A percentile compares a stretch with the other conserved stretches of the same genome.
These are phyloP conservation scores for Heteromyza rotundicornis DNA, from an alignment of 2,888 invertebrate species.

Conservation along the genomic window DNA sequence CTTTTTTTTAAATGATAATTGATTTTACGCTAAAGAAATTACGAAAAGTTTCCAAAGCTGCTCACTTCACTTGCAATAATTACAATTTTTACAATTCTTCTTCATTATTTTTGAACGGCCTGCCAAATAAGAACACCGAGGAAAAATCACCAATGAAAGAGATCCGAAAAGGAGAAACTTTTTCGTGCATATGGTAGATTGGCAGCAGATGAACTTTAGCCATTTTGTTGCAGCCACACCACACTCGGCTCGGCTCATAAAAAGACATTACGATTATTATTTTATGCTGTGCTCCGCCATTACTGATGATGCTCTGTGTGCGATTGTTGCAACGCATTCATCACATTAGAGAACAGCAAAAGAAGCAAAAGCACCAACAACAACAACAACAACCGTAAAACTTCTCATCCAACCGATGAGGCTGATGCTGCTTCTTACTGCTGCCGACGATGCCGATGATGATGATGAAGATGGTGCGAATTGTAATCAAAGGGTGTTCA, in stretches of 20 bases:
- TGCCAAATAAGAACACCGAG: too few species aligned
- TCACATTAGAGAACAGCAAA: background rate
- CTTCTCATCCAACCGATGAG: background rate
- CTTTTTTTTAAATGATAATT: too few species aligned
- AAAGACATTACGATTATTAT: background rate
- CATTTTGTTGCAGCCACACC: background rate
- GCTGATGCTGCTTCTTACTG: slow-evolving; percentile 9
- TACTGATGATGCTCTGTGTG: background rate
- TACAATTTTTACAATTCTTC: too few species aligned
- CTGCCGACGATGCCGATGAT: slow-evolving; percentile 6
- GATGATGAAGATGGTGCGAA: slow-evolving; percentile 23
- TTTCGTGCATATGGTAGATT: background rate
- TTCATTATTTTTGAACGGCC: too few species aligned
- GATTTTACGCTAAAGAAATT: too few species aligned
- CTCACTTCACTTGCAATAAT: too few species aligned
- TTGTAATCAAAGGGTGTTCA: slow-evolving; percentile 20
- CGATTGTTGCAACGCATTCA: background rate
- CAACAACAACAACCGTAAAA: background rate
- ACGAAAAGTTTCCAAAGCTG: too few species aligned
- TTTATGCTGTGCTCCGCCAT: background rate
- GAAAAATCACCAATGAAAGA: too few species aligned
- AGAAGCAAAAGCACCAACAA: background rate
- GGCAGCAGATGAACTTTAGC: background rate
- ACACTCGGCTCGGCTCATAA: slow-evolving; percentile 1
- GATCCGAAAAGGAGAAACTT: too few species aligned